A percentile compares a stretch with the other conserved stretches of the same genome.
These are phyloP conservation scores for Rhagoletis pomonella DNA, from an alignment of 1,140 invertebrate genomes.

Conservation along the genomic window DNA sequence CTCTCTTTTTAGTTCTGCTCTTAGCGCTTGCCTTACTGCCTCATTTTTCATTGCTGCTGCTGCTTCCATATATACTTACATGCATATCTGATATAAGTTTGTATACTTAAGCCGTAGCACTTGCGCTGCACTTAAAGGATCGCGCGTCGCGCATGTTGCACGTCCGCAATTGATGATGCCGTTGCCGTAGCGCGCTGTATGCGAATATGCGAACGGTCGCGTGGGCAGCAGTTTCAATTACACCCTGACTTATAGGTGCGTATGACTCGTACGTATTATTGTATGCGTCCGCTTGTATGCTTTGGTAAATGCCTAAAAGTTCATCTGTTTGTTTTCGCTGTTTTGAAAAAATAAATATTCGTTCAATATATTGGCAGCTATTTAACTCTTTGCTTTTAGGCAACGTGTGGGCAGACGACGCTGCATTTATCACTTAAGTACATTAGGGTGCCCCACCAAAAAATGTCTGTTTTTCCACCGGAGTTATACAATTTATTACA, in stretches of 20 bases:
- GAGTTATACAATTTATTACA: no score
- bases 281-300: neutral
- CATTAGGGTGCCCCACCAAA: no score
- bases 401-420: slow-evolving; percentile 2
- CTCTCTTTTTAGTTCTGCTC: neutral
- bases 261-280: neutral
- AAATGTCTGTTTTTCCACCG: no score
- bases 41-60: neutral
- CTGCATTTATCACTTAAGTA: neutral
- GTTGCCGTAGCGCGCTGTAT: neutral
- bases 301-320: neutral
- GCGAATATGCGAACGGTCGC: neutral
- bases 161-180: neutral
- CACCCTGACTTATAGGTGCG: slow-evolving; percentile 37
- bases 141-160: neutral
- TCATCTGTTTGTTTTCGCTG: neutral
- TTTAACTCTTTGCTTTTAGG: neutral
- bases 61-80: no score
- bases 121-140: slow-evolving; percentile 13
- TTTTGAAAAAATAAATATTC: slow-evolving; percentile 17
- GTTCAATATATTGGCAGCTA: slow-evolving; percentile 11
- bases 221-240: slow-evolving; percentile 53
- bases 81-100: neutral
- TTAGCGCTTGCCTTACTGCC: neutral
- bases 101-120: neutral